A percentile compares a stretch with the other conserved stretches of the same genome.
phyloP scores from a whole-genome alignment of 2,797 vertebrate genomes.

The Toxotes lorentzi region DNA sequence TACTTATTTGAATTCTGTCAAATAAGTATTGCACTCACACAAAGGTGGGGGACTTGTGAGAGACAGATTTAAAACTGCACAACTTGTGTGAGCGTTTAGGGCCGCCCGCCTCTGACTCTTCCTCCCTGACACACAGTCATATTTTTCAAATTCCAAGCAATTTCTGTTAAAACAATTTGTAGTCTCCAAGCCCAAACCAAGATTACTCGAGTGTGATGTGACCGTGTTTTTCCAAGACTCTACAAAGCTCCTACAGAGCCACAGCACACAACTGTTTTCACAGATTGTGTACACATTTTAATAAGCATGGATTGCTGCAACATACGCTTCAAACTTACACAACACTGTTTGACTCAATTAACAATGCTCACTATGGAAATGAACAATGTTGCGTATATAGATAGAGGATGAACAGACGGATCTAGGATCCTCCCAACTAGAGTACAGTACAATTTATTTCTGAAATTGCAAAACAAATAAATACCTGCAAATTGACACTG shows the following conservation, averaged over 20 bases:
- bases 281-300: neutral
- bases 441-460: neutral
- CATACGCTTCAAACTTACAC: neutral
- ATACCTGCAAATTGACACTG: neutral
- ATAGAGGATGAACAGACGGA: neutral
- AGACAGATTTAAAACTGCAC: neutral
- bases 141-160: neutral
- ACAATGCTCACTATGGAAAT: neutral
- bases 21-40: neutral
- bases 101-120: neutral
- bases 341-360: neutral
- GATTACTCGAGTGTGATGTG: neutral
- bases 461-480: neutral
- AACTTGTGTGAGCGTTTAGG: no score
- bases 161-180: neutral
- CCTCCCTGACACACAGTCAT: neutral
- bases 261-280: neutral
- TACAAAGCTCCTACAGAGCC: neutral
- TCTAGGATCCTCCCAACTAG: neutral
- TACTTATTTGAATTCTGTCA: neutral
- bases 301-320: neutral
- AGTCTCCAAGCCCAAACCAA: neutral
- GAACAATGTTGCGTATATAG: neutral
- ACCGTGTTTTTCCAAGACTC: neutral
- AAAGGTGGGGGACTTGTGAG: neutral